Base-by-base conservation (phyloP, 2,888 invertebrate species). In the Sarcophaga variegata region DNA sequence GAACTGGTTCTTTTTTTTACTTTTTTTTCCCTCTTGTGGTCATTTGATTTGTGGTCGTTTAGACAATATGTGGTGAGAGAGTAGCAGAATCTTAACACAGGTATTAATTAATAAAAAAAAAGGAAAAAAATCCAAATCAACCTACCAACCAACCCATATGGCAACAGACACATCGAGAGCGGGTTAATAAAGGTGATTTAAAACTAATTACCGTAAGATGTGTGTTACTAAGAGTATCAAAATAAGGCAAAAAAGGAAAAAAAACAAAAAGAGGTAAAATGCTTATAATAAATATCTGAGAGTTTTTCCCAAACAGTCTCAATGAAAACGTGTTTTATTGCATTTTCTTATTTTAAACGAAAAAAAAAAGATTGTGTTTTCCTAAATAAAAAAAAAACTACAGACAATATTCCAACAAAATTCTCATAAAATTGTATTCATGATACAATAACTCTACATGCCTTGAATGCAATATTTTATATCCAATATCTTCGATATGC, bases 151-250 rank as follows among this genome's bases (percentile, higher is more conserved):
- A 63, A 69, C 62, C 11, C 12, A 20, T 45, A 67, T 64, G 64
- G 22, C 17, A n/a, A 11, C 74, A 62, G 60, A 59, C 74, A 54
- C 14, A 37, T 45, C 14, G 67, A 49, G 45, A 25, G 25, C 25
- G 47, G 75, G 69, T 72, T 81, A 69, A 62, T 25, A 76, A 84
- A 84, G 54, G 75, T 79, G 78, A 86, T 81, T 87, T 81, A 84
- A 84, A 87, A 81, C 75, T 62, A 78, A 86, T 83, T 81, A 78
- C n/a, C 11, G 70, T 45, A 81, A 47, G 49, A 62, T 49, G 64
- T 54, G 64, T 20, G 22, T 22, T n/a, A 22, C 22, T 75, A 49
- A 20, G 37, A 37, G 37, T 37, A 37, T 37, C 10, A 2, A 37
- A 37, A 37, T 4, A 37, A 37, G 10, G 37, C 10, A 37, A 37